Conservation (phyloP, 1,140 invertebrate genomes). For the Rhagoletis zephyria region DNA sequence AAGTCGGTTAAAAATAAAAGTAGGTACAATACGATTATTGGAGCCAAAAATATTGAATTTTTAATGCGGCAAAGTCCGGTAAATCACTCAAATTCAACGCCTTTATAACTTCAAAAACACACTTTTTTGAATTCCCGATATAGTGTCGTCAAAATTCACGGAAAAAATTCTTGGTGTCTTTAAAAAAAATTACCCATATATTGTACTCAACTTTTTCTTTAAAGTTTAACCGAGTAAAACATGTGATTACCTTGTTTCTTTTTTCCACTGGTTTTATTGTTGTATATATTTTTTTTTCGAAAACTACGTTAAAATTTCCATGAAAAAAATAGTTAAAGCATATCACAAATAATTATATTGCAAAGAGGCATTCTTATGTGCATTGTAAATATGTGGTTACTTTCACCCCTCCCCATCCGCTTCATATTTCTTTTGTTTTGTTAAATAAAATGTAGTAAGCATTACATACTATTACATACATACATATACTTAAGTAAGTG, state of each 20-base stretch:
- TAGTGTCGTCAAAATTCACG: no score
- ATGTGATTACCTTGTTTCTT: not conserved
- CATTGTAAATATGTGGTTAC: not conserved
- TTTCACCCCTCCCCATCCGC: not conserved
- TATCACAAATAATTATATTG: conserved; percentile 54
- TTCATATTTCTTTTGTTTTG: not conserved
- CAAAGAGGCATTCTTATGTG: not conserved
- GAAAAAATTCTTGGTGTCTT: no score
- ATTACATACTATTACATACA: conserved; percentile 13
- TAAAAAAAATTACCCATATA: no score
- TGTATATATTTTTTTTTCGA: conserved; percentile 16
- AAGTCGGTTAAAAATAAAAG: no score
- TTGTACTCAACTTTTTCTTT: no score
- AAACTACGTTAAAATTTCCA: conserved; percentile 36
- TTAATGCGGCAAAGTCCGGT: no score
- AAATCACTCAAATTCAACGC: no score
- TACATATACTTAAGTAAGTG: not conserved
- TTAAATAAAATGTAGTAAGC: not conserved
- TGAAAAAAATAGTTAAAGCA: not conserved
- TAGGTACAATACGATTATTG: no score
- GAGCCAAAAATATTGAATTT: no score
- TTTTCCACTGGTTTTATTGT: conserved; percentile 35
- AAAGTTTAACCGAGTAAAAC: no score
- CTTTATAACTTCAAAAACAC: no score
- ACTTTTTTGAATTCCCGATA: no score